phyloP scores from a whole-genome alignment of 2,888 invertebrate species.

The Lasioglossum figueresi region DNA sequence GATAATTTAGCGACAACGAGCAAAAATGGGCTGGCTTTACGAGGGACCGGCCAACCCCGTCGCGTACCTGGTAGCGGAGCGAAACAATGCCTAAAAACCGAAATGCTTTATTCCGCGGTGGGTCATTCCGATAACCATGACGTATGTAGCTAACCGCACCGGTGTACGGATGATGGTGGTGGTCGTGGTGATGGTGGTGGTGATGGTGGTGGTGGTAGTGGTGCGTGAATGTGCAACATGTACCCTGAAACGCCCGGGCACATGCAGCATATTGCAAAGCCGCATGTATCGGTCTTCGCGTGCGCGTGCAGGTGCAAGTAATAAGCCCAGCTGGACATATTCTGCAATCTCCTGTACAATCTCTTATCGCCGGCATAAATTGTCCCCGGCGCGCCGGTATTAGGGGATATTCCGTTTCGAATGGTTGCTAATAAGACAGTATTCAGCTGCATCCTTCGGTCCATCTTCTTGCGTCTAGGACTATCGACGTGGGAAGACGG shows the following conservation, averaged over 20 bases:
- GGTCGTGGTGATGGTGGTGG: constrained; percentile 28
- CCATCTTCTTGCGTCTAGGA: background rate
- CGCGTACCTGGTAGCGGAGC: background rate
- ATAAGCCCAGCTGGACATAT: constrained; percentile 70
- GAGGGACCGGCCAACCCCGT: background rate
- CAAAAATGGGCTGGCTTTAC: background rate
- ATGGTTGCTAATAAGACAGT: constrained; percentile 33
- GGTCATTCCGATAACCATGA: constrained; percentile 74
- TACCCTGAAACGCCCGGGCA: constrained; percentile 22
- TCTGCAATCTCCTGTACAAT: constrained; percentile 73
- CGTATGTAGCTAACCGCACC: constrained; percentile 51
- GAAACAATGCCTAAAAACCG: constrained; percentile 34
- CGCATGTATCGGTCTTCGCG: constrained; percentile 40
- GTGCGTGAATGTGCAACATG: constrained; percentile 36
- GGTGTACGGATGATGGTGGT: constrained; percentile 11
- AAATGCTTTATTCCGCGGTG: constrained; percentile 64
- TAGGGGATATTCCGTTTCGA: constrained; percentile 46
- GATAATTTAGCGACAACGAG: constrained; percentile 27
- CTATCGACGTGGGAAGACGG: background rate
- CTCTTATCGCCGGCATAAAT: constrained; percentile 76
- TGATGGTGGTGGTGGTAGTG: constrained; percentile 9
- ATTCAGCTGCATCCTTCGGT: constrained; percentile 18
- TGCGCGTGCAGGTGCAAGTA: constrained; percentile 56
- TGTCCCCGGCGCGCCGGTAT: constrained; percentile 48
- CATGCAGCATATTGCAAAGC: constrained; percentile 49